Conservation (phyloP, 2,888 invertebrate species). For the Agonum fuliginosum region DNA sequence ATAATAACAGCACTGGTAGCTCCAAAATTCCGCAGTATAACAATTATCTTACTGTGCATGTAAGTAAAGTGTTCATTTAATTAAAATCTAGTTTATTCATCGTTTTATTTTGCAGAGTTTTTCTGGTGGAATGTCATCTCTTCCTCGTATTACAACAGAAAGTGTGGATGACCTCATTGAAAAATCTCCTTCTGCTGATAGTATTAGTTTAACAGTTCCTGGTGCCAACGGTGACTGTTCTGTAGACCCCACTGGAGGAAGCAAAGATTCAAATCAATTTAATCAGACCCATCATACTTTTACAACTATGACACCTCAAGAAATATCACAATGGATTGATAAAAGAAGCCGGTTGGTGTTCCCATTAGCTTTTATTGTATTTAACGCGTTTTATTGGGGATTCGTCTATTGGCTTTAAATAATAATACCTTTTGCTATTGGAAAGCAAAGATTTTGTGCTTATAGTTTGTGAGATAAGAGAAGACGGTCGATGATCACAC, state of each 20-base stretch:
- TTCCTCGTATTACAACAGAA: slow-evolving; percentile 83
- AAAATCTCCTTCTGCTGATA: slow-evolving; percentile 61
- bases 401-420: slow-evolving; percentile 80
- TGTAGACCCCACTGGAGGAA: not conserved
- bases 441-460: too few relatives aligned
- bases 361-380: slow-evolving; percentile 85
- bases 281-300: not conserved
- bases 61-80: slow-evolving; percentile 74
- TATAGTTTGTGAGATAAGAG: too few relatives aligned
- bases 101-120: slow-evolving; percentile 75
- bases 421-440: too few relatives aligned
- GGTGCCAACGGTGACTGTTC: not conserved
- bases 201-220: slow-evolving; percentile 61
- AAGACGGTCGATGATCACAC: too few relatives aligned
- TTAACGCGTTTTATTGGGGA: slow-evolving; percentile 87
- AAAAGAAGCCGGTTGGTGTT: slow-evolving; percentile 85
- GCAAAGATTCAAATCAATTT: not conserved
- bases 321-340: slow-evolving; percentile 92
- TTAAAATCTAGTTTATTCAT: not conserved
- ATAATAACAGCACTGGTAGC: slow-evolving; percentile 76
- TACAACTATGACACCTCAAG: slow-evolving; percentile 91
- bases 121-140: slow-evolving; percentile 76
- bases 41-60: slow-evolving; percentile 86
- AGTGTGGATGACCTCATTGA: slow-evolving; percentile 77
- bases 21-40: slow-evolving; percentile 78